Conservation (phyloP, 2,888 invertebrate species). For the Rhagophthalmus giganteus region DNA sequence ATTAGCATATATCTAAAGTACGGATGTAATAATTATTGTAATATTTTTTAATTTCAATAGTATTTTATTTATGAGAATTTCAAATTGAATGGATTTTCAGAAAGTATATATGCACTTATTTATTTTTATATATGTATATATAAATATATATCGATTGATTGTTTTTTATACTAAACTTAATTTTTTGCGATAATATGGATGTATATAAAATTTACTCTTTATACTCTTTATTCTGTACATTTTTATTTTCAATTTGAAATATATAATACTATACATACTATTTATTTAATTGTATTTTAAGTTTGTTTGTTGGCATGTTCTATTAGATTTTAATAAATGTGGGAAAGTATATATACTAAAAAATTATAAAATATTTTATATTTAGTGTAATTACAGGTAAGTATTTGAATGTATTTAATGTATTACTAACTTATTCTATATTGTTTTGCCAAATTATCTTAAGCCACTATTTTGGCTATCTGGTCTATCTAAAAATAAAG, state of each 20-base stretch:
- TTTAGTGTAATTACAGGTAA: too few relatives aligned
- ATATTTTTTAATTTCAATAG: background rate
- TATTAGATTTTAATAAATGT: too few relatives aligned
- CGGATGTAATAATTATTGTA: background rate
- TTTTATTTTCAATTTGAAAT: slow-evolving; percentile 20
- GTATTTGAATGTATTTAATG: too few relatives aligned
- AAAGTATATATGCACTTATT: slow-evolving; percentile 8
- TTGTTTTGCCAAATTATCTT: too few relatives aligned
- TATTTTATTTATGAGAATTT: background rate
- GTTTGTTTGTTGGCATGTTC: too few relatives aligned
- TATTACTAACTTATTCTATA: too few relatives aligned
- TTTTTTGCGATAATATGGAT: slow-evolving; percentile 20
- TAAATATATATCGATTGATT: slow-evolving; percentile 1
- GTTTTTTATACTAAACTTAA: slow-evolving; percentile 20
- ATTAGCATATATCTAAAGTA: background rate
- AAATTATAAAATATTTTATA: too few relatives aligned
- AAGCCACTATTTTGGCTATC: too few relatives aligned
- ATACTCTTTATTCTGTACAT: slow-evolving; percentile 20
- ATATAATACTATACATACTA: slow-evolving; percentile 22
- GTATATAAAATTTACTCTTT: slow-evolving; percentile 23
- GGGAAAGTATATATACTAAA: too few relatives aligned
- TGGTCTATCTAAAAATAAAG: too few relatives aligned
- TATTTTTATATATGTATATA: slow-evolving; percentile 14
- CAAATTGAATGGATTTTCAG: slow-evolving; percentile 8
- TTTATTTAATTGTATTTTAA: slow-evolving; percentile 14